Evolutionary conservation across 2,888 invertebrate genomes (phyloP), one percentile per base, ranked within the genome.

Genomic region (Acronicta aceris): DNA sequence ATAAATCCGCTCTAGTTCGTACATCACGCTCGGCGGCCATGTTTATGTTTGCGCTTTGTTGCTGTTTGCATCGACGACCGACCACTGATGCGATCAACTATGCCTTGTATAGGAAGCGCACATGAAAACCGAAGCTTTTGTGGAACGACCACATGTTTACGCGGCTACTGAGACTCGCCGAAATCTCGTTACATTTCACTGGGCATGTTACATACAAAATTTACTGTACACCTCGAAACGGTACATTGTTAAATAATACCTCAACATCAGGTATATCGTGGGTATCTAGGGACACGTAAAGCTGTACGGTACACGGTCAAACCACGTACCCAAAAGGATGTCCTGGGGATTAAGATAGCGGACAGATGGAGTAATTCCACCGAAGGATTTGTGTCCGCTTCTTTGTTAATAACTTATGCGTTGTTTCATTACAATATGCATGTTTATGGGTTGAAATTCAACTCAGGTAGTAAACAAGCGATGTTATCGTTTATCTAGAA

Each of bases 21-120:
- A 62, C 59, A 54, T 60, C 56, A 58, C 52, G 59, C 48, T 68
- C 59, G 47, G 55, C 48, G 51, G 50, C 49, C 60, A 65, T 79
- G 74, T 79, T 74, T 77, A 71, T 74, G 69, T 78, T 71, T 48
- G 66, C 25, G 72, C 76, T 77, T 74, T 73, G 67, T 78, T 58
- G 45, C 57, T 78, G 79, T 80, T 78, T 80, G 62, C 75, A 48
- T 69, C 52, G 55, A 43, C 50, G 56, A 41, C 58, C 67, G 49
- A 27, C 57, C 58, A 46, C 51, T 54, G 58, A 43, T 64, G 68
- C 65, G 55, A 62, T 62, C 57, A 56, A 57, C 40, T 52, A 15
- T 15, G 50, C 57, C 60, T 50, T 65, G 60, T 75, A 21, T 4
- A 21, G 21, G 2, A 59, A 69, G 74, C 52, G 40, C 54, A 60